Base-by-base conservation (phyloP, 2,888 invertebrate species). In the Arctia plantaginis region DNA sequence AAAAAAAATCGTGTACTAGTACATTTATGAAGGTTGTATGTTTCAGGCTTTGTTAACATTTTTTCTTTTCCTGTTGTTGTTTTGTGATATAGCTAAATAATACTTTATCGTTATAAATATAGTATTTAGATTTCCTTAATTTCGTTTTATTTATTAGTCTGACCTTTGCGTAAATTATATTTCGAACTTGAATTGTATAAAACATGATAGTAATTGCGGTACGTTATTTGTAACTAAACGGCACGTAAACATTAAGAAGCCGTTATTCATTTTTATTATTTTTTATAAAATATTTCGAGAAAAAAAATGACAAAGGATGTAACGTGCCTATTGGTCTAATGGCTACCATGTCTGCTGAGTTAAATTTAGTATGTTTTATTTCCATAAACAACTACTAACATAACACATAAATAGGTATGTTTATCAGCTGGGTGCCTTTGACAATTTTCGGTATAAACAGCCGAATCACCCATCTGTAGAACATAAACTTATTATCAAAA, bases 101-200 rank as follows among this genome's bases (percentile, higher is more conserved):
- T 62, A 30, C 62, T 62, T 62, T 62, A 30, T 62, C 30, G 30
- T 30, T 62, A 62, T 62, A 18, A 30, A 62, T 30, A 62, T 30
- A 62, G 30, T 62, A 30, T 62, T 62, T 62, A 62, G 62, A 30
- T 62, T 62, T 30, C 62, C 62, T 62, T 62, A 62, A 18, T 30
- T 62, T 62, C 30, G 27, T 30, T 62, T 62, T 62, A 27, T 62
- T 62, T 62, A 62, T 18, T 30, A 30, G n/a, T 62, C 7, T 30
- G 62, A 62, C 62, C 62, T 62, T 62, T 30, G 62, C 18, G 62
- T 62, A 62, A 62, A 62, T 62, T 62, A 62, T 59, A 62, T 30
- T 62, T 1, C 30, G 15, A 62, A 62, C 27, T 62, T 62, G 62
- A 62, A 62, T 62, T 62, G 59, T 62, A 30, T 30, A 30, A 62